phyloP scores from a whole-genome alignment of 2,797 vertebrate genomes.

The Varecia variegata region DNA sequence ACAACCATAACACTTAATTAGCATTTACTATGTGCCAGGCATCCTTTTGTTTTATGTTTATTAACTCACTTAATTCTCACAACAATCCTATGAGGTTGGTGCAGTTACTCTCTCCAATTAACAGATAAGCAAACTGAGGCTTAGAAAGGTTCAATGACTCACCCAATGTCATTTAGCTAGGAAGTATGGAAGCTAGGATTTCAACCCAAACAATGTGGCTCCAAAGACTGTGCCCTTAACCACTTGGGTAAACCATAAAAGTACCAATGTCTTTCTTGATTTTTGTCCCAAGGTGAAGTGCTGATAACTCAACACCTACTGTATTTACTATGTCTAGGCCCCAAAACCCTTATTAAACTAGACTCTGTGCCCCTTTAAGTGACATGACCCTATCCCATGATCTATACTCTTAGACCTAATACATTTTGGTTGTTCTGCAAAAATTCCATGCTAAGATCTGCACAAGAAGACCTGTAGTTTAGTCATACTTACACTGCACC shows the following conservation, averaged over 20 bases:
- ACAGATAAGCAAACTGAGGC: neutral
- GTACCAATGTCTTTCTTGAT: neutral
- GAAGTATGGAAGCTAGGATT: neutral
- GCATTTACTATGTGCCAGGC: neutral
- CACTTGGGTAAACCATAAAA: neutral
- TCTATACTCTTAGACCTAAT: neutral
- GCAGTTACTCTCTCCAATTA: neutral
- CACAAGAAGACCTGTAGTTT: neutral
- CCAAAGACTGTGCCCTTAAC: neutral
- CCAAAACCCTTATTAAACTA: neutral
- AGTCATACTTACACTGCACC: neutral
- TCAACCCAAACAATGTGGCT: neutral
- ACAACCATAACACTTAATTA: neutral
- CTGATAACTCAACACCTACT: neutral
- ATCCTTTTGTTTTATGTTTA: neutral
- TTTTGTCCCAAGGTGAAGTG: neutral
- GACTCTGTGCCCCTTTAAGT: neutral
- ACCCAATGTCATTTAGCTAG: neutral
- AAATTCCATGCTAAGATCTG: neutral
- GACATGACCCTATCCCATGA: neutral
- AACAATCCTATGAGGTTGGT: neutral
- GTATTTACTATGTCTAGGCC: neutral
- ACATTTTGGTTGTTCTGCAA: neutral
- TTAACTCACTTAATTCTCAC: constrained; percentile 11
- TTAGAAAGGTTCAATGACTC: neutral